Base-by-base conservation (phyloP, 2,113 vertebrate species). In the Rhea pennata region DNA sequence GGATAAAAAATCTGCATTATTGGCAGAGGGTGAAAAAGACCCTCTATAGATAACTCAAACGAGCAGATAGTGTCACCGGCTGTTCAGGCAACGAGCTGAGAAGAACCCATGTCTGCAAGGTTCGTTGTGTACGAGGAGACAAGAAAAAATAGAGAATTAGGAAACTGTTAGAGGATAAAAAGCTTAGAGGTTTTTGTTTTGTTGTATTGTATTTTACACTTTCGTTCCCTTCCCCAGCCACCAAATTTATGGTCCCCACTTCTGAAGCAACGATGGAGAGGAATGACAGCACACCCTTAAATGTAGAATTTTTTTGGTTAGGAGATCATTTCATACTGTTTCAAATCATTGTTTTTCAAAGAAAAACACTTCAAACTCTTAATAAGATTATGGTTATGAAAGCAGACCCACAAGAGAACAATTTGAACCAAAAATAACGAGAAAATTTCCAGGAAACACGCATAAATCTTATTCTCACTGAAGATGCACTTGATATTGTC, bases 21-120 rank as follows among this genome's bases (percentile, higher is more conserved):
- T 84, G 84, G 46, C 11, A n/a, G 36, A 84, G 75, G 21, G 39
- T 40, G 36, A 29, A 66, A 40, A 62, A 73, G 54, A 5, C 4
- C 42, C 73, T 54, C 40, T 80, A 50, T 0, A 0, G 72, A 70
- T 51, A 73, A 33, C 16, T 39, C 85, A 50, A 67, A 13, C 8
- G 61, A 74, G 10, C 15, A 84, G 0, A 0, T 42, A 40, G 16
- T 0, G 0, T 70, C 42, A 39, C 40, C 83, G 58, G 24, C 42
- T 31, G 23, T 46, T 88, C 36, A 58, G 51, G 70, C 24, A 83
- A 61, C 15, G 9, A 76, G 44, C 53, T 40, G 40, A 71, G 14
- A 31, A 81, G 27, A 87, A 66, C 36, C 16, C 62, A 59, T 84
- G 53, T 78, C 24, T 81, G 54, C 24, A 24, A 44, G 58, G 8